Evolutionary conservation across 2,113 vertebrate genomes (phyloP), one percentile per base, ranked within the genome.

Genomic region (Tylochromis polylepis): DNA sequence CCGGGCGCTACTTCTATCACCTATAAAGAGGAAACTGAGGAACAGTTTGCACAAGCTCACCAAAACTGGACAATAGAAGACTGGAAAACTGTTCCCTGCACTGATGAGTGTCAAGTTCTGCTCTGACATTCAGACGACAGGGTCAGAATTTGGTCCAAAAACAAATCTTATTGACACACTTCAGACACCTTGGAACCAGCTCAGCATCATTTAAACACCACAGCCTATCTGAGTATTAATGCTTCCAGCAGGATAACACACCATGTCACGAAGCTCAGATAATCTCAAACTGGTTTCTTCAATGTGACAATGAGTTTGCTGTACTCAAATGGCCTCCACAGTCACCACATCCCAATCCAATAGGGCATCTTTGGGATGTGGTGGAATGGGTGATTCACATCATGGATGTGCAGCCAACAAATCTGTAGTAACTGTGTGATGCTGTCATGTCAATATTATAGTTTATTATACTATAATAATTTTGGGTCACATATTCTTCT

Each of bases 281-380:
- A 10, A 3, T 65, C 31, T 36, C 62, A 67, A 20, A 67, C 62
- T 41, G 62, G 20, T 67, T 67, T 41, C 20, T 65, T 4, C 31
- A 65, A 65, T 31, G n/a, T 36, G 31, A 65, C 18, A 0, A 0
- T 65, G 31, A 65, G 2, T 36, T n/a, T 65, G 31, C n/a, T n/a
- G n/a, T n/a, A n/a, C n/a, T n/a, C n/a, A n/a, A n/a, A n/a, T n/a
- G n/a, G n/a, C 18, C 34, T 67, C 34, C 34, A 67, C 34, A 67
- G 62, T 22, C 62, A 8, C 38, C 62, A 22, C 34, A 41, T 67
- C 2, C 38, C 62, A 41, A 41, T 22, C 34, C 62, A 67, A 38
- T 38, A 22, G 34, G 11, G 34, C 34, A 8, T 38, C 0, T 41
- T 2, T 8, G 60, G 31, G 31, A 36, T 62, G 59, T 36, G 59